Percentiles rank a stretch among this genome's conserved stretches.
These are phyloP conservation scores for Beaufortia kweichowensis DNA, from an alignment of 2,113 vertebrate genomes.

Conservation along the genomic window DNA sequence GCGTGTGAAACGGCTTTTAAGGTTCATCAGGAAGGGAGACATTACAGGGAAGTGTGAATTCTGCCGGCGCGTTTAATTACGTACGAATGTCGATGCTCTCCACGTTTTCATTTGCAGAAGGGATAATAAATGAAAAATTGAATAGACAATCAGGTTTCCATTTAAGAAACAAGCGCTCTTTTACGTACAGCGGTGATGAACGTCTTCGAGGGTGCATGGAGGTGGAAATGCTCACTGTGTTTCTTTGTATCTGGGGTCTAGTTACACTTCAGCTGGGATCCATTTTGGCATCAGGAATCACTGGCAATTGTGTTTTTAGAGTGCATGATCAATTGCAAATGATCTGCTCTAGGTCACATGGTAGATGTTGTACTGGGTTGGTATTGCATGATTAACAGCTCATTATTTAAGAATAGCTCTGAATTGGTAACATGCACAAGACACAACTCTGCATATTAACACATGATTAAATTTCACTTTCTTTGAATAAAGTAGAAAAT, in stretches of 20 bases:
- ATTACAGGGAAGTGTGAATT: slow-evolving; percentile 19
- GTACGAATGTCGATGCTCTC: not conserved
- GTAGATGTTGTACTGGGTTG: slow-evolving; percentile 7
- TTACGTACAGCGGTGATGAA: not conserved
- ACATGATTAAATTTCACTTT: not conserved
- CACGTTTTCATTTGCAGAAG: slow-evolving; percentile 23
- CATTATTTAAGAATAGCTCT: not conserved
- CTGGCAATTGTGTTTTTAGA: slow-evolving; percentile 17
- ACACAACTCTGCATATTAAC: not conserved
- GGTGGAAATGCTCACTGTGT: slow-evolving; percentile 1
- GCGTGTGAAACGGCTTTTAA: slow-evolving; percentile 8
- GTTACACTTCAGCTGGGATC: slow-evolving; percentile 24
- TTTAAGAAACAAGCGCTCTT: slow-evolving; percentile 20
- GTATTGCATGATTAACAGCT: slow-evolving; percentile 6
- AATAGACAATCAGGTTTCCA: slow-evolving; percentile 37
- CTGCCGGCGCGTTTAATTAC: slow-evolving; percentile 32
- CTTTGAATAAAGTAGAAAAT: too few species aligned
- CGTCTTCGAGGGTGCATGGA: not conserved
- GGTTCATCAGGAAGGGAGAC: slow-evolving; percentile 25
- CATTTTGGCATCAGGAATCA: slow-evolving; percentile 6
- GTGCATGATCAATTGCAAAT: slow-evolving; percentile 2
- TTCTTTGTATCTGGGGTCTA: slow-evolving; percentile 26
- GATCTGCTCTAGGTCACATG: not conserved
- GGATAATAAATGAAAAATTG: slow-evolving; percentile 18
- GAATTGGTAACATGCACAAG: not conserved